Conservation (phyloP, 1,140 invertebrate genomes). For the Whitmania pigra region DNA sequence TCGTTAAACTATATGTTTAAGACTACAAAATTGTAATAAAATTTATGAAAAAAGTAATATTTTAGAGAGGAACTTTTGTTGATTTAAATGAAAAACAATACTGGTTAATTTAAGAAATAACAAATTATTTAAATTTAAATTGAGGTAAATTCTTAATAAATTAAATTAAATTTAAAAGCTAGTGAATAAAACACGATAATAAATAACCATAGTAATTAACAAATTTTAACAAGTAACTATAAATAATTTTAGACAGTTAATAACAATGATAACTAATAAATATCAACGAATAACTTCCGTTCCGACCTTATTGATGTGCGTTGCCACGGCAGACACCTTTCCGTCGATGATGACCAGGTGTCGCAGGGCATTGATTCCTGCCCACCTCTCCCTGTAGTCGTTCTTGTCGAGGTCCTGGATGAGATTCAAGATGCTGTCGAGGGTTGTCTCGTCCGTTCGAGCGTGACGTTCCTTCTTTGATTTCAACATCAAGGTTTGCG, state of each 20-base stretch:
- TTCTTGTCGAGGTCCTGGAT: not conserved
- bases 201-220: not conserved
- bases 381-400: not conserved
- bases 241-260: no score
- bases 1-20: no score
- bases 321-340: not conserved
- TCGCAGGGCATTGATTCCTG: not conserved
- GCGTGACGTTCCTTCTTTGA: not conserved
- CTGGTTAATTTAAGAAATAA: no score
- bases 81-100: not conserved
- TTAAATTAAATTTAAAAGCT: no score
- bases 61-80: not conserved
- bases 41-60: not conserved
- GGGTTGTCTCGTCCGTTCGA: not conserved
- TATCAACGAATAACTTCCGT: not conserved
- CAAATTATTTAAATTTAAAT: no score
- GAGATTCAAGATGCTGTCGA: not conserved
- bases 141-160: no score
- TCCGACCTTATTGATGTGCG: conserved; percentile 4
- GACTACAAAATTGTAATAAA: no score
- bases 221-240: not conserved
- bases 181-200: no score
- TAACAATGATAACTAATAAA: no score
- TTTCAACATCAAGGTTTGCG: not conserved
- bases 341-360: not conserved